Evolutionary conservation across 2,797 vertebrate species (phyloP).

Genomic region (Phyllotis vaccarum): DNA sequence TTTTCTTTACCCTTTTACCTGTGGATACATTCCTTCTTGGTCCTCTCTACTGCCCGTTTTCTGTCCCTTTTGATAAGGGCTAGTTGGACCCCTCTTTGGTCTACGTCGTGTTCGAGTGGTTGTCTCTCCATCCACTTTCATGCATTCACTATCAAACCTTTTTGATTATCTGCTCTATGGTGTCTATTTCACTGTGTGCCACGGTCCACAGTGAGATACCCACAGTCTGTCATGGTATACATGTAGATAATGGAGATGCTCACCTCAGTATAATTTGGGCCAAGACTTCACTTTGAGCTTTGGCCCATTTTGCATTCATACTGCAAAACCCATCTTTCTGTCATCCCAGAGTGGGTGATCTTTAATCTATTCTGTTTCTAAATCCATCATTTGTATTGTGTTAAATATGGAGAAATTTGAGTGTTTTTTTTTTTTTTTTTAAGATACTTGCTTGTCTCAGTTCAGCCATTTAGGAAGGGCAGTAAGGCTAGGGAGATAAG

Average conservation of each 20-base stretch:
- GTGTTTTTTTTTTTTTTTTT: background rate
- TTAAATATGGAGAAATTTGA: constrained; percentile 8
- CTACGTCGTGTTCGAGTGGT: background rate
- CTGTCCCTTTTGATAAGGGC: background rate
- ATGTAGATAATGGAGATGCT: background rate
- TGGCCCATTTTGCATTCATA: background rate
- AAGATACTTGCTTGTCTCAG: background rate
- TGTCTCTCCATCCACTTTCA: background rate
- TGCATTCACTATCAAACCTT: background rate
- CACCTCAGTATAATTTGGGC: background rate
- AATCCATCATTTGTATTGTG: background rate
- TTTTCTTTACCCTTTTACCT: background rate
- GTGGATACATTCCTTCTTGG: background rate
- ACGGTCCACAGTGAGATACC: background rate
- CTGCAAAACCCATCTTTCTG: background rate
- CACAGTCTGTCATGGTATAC: background rate
- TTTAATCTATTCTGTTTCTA: background rate
- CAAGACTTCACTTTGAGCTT: background rate
- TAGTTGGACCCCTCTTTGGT: background rate
- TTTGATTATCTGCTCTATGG: background rate
- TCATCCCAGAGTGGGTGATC: background rate
- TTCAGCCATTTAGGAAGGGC: background rate
- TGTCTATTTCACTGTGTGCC: background rate
- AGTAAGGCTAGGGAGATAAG: background rate
- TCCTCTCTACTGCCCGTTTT: background rate